These are phyloP conservation scores for Crambe crambe DNA, from an alignment of 37 sponge, comb jelly and placozoan genomes.

Conservation along the genomic window DNA sequence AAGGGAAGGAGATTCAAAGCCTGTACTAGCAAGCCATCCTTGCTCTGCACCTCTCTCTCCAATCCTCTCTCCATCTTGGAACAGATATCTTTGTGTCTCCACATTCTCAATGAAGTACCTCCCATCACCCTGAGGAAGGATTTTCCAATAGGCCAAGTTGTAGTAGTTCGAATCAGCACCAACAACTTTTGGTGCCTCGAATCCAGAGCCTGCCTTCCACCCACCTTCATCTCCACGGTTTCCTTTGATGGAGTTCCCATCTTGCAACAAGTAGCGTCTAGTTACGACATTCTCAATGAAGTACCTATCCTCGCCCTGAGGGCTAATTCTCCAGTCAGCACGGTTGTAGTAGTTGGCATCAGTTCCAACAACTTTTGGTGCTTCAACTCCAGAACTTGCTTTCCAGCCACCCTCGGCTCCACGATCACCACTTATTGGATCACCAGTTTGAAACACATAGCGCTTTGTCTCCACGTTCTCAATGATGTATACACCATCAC, in stretches of 20 bases:
- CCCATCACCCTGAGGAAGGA: too few relatives aligned
- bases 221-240: background rate
- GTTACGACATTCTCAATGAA: background rate
- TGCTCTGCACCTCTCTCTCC: too few relatives aligned
- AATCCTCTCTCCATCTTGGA: too few relatives aligned
- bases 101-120: too few relatives aligned
- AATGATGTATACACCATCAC: background rate
- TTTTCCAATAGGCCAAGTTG: background rate
- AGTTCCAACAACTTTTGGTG: background rate
- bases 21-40: too few relatives aligned
- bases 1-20: too few relatives aligned
- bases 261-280: background rate
- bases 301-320: too few relatives aligned
- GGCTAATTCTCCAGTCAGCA: background rate
- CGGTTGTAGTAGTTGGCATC: slow-evolving; percentile 15
- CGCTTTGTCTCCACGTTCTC: background rate
- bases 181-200: background rate
- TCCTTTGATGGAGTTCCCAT: background rate
- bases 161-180: background rate
- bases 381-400: background rate
- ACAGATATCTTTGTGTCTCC: too few relatives aligned
- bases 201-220: background rate
- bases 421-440: background rate
- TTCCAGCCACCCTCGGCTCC: background rate
- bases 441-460: background rate